These are phyloP conservation scores for Phocoena sinus DNA, from an alignment of 2,113 vertebrate genomes.

Conservation along the genomic window DNA sequence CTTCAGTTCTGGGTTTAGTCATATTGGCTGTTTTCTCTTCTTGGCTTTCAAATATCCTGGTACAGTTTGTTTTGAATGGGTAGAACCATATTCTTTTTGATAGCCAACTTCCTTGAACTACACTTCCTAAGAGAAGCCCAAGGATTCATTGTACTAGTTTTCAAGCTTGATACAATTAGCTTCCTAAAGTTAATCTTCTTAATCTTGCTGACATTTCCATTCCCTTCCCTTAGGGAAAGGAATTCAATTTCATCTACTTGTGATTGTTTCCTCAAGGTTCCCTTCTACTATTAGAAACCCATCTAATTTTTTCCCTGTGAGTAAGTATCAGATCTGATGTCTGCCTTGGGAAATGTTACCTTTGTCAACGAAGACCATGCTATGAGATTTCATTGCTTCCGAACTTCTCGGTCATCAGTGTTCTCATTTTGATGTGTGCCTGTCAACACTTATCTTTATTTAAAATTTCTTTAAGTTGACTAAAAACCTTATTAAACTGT, in stretches of 20 bases:
- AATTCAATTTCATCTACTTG: slow-evolving; percentile 45
- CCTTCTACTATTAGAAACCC: neutral
- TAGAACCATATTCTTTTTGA: neutral
- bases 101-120: neutral
- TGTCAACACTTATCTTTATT: neutral
- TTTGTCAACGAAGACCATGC: neutral
- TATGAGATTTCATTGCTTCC: neutral
- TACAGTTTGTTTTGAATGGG: neutral
- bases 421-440: neutral
- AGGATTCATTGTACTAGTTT: neutral
- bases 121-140: neutral
- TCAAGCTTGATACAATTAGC: slow-evolving; percentile 31
- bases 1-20: neutral
- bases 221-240: neutral
- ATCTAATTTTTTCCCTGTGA: slow-evolving; percentile 20
- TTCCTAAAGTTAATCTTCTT: slow-evolving; percentile 38
- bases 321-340: slow-evolving; percentile 2
- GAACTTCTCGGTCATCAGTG: neutral
- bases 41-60: neutral
- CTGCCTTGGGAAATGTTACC: neutral
- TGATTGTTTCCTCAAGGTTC: slow-evolving; percentile 47
- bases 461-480: neutral
- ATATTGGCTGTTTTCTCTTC: neutral
- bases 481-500: neutral
- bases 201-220: slow-evolving; percentile 54